These are phyloP conservation scores for Polyommatus icarus DNA, from an alignment of 2,888 invertebrate species.

Conservation along the genomic window DNA sequence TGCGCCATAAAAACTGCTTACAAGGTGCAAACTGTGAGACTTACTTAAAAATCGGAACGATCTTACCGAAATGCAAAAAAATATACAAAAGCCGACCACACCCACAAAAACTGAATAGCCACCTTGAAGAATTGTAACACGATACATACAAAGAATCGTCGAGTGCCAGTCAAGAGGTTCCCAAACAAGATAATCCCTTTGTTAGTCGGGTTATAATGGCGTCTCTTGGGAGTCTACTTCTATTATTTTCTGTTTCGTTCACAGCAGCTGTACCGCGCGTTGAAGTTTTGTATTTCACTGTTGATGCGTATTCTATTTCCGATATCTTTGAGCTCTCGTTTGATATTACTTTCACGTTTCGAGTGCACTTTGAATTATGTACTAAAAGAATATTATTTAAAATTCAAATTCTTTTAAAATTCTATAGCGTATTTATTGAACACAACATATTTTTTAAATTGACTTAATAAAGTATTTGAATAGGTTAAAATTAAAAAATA, in stretches of 20 bases:
- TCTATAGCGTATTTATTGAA: neutral
- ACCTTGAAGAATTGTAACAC: slow-evolving; percentile 67
- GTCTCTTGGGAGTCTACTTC: slow-evolving; percentile 65
- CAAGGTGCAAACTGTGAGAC: slow-evolving; percentile 43
- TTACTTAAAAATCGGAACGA: slow-evolving; percentile 36
- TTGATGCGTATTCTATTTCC: slow-evolving; percentile 65
- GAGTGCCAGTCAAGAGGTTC: slow-evolving; percentile 77
- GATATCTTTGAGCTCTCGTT: slow-evolving; percentile 37
- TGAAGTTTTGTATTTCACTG: slow-evolving; percentile 72
- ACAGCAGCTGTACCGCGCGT: slow-evolving; percentile 68
- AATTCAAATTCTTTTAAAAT: neutral
- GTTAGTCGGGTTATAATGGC: slow-evolving; percentile 72
- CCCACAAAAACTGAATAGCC: slow-evolving; percentile 63
- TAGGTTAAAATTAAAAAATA: neutral
- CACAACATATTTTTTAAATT: no score
- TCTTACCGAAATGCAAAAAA: slow-evolving; percentile 37
- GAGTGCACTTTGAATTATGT: neutral
- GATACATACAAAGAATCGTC: slow-evolving; percentile 66
- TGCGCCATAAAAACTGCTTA: slow-evolving; percentile 31
- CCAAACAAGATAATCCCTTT: slow-evolving; percentile 79
- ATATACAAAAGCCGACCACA: slow-evolving; percentile 38
- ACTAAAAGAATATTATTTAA: neutral
- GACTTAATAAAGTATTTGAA: neutral
- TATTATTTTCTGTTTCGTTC: slow-evolving; percentile 73
- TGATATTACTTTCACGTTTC: slow-evolving; percentile 24